phyloP scores from a whole-genome alignment of 2,113 vertebrate species.

The Apteryx mantelli region DNA sequence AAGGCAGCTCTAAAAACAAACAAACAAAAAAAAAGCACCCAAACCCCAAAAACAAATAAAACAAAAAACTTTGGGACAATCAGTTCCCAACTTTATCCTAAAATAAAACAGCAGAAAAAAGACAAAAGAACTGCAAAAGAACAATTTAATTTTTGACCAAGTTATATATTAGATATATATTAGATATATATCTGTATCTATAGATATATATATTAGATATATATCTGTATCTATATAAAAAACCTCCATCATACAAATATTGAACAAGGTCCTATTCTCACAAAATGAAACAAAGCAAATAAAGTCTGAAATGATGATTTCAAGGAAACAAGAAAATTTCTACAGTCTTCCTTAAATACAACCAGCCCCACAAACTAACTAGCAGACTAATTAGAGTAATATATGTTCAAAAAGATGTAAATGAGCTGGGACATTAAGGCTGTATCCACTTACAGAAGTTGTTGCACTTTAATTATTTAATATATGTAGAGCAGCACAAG shows the following conservation, averaged over 20 bases:
- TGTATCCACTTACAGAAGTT: background rate
- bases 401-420: background rate
- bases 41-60: background rate
- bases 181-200: no score
- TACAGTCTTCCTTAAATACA: background rate
- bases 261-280: fast-evolving
- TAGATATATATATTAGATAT: no score
- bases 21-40: no score
- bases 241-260: background rate
- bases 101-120: background rate
- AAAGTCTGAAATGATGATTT: background rate
- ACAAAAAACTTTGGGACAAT: background rate
- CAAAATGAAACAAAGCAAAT: background rate
- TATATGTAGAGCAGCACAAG: background rate
- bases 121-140: background rate
- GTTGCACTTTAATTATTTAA: background rate
- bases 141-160: background rate
- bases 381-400: background rate
- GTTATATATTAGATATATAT: background rate
- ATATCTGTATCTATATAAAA: background rate
- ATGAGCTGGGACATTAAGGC: background rate
- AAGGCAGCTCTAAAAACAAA: background rate
- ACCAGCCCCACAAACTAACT: background rate
- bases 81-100: background rate
- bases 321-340: background rate